phyloP scores from a whole-genome alignment of 2,888 invertebrate genomes.

The Pyralis farinalis region DNA sequence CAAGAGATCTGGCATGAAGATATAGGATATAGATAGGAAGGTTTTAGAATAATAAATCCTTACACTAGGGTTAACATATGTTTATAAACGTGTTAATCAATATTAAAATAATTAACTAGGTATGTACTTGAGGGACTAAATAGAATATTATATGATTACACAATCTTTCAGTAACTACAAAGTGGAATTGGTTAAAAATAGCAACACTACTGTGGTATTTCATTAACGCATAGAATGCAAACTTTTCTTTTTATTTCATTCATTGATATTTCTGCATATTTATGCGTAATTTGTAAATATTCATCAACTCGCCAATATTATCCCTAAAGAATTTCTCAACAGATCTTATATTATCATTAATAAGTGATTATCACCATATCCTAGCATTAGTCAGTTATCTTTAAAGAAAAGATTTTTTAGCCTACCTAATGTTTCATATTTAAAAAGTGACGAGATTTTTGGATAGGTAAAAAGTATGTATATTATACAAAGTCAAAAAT shows the following conservation, averaged over 20 bases:
- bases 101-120: constrained; percentile 46
- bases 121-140: constrained; percentile 43
- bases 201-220: constrained; percentile 5
- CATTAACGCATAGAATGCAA: constrained; percentile 6
- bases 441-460: constrained; percentile 21
- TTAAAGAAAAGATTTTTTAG: constrained; percentile 57
- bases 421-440: constrained; percentile 50
- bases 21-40: too few species aligned
- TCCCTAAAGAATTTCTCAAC: constrained; percentile 54
- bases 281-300: constrained; percentile 36
- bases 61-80: constrained; percentile 54
- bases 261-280: constrained; percentile 27
- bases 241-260: constrained; percentile 7
- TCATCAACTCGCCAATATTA: constrained; percentile 23
- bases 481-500: not conserved
- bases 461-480: constrained; percentile 19
- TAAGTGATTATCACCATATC: constrained; percentile 56
- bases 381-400: constrained; percentile 59
- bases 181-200: not conserved
- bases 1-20: too few species aligned
- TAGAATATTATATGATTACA: constrained; percentile 31
- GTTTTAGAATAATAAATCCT: constrained; percentile 59
- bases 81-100: constrained; percentile 39
- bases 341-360: constrained; percentile 58
- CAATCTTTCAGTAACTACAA: constrained; percentile 3